Percentiles rank a stretch among this genome's conserved stretches.
Evolutionary conservation across 2,888 invertebrate genomes (phyloP).

Genomic region (Tortrix viridana): DNA sequence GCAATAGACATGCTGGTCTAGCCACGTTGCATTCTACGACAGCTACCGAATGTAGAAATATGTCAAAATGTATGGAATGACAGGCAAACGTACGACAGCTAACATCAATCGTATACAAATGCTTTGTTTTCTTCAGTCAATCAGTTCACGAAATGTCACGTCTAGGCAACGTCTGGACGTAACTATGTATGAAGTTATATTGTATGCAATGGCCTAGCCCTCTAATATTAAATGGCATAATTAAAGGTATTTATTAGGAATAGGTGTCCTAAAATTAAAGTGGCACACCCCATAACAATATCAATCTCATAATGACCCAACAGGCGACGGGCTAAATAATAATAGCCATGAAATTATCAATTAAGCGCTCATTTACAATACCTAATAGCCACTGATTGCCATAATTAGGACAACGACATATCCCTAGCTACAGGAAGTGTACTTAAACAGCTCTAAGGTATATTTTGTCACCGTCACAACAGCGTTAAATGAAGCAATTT

Average conservation of each 20-base stretch:
- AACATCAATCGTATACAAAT: too few species aligned
- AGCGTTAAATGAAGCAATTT: conserved; percentile 69
- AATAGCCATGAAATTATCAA: conserved; percentile 32
- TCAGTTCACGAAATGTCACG: too few species aligned
- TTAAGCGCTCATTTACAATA: conserved; percentile 40
- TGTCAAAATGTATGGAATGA: too few species aligned
- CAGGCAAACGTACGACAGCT: too few species aligned
- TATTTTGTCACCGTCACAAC: conserved; percentile 57
- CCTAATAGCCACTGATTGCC: conserved; percentile 36
- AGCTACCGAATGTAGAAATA: too few species aligned
- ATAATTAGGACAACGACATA: conserved; percentile 34
- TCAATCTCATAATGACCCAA: conserved; percentile 10
- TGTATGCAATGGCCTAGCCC: too few species aligned
- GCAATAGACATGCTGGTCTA: not conserved
- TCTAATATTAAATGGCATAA: not conserved
- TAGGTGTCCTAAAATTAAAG: not conserved
- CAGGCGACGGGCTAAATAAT: conserved; percentile 13
- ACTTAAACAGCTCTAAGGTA: conserved; percentile 51
- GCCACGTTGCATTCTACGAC: too few species aligned
- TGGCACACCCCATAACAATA: conserved; percentile 4
- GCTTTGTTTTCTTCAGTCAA: too few species aligned
- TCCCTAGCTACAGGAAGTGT: conserved; percentile 40
- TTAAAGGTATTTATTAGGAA: not conserved
- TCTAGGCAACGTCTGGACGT: too few species aligned
- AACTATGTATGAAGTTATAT: too few species aligned